Conservation (phyloP, 2,113 vertebrate species). For the Eidolon helvum region DNA sequence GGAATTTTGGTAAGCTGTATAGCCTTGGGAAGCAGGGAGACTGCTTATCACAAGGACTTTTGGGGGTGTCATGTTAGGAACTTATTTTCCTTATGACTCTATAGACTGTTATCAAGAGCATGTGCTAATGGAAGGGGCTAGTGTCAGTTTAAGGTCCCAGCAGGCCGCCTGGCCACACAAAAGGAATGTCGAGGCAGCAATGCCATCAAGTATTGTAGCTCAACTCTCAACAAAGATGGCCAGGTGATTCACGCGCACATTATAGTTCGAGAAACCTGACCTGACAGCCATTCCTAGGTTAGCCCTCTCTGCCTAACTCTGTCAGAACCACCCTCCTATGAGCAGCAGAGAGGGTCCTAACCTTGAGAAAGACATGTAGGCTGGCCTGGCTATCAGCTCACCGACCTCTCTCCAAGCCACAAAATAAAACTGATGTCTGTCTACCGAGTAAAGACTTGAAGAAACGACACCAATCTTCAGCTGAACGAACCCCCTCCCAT, state of each 20-base stretch:
- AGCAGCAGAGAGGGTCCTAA: background rate
- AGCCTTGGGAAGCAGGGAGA: background rate
- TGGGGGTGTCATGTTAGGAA: background rate
- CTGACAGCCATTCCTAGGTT: background rate
- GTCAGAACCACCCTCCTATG: background rate
- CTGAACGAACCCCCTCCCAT: accelerated
- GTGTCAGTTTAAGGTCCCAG: background rate
- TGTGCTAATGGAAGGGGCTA: accelerated
- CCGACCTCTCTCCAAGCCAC: background rate
- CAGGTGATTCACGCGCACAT: accelerated
- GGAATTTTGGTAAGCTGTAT: background rate
- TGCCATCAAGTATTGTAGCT: accelerated
- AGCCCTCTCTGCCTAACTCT: background rate
- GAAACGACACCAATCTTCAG: background rate
- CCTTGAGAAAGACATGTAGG: background rate
- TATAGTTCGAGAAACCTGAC: background rate
- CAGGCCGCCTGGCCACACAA: accelerated
- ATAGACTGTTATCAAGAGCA: background rate
- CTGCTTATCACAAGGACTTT: background rate
- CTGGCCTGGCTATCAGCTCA: background rate
- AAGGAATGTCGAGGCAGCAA: background rate
- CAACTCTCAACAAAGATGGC: background rate
- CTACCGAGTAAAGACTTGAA: background rate
- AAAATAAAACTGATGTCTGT: background rate
- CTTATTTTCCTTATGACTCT: background rate